phyloP scores from a whole-genome alignment of 2,797 vertebrate species.

The Chaetodon trifasciatus region DNA sequence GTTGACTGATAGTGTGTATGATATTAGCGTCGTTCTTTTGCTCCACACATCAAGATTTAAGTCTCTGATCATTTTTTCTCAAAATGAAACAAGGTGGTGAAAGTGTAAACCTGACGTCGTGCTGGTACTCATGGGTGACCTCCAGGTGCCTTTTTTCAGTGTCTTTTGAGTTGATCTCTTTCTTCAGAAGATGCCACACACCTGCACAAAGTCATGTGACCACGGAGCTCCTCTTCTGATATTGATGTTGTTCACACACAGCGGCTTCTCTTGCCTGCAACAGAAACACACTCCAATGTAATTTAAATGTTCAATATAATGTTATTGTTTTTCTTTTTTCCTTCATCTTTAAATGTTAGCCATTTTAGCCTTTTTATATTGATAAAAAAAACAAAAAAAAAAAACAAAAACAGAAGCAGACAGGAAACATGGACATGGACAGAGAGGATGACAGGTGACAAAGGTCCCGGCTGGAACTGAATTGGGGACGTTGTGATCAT shows the following conservation, averaged over 20 bases:
- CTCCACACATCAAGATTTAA: neutral
- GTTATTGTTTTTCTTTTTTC: no score
- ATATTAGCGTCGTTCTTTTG: conserved; percentile 14
- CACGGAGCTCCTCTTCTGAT: conserved; percentile 76
- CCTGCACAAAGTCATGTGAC: conserved; percentile 85
- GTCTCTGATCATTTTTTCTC: neutral
- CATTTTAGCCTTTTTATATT: neutral
- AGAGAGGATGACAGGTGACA: neutral
- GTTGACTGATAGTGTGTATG: neutral
- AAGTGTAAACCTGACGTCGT: neutral
- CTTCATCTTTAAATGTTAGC: neutral
- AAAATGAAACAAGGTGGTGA: neutral
- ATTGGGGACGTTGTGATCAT: neutral
- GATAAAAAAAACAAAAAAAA: neutral
- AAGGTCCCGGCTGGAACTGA: neutral
- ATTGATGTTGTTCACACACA: conserved; percentile 82
- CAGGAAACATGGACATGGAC: neutral
- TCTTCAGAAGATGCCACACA: conserved; percentile 69
- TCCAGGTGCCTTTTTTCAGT: neutral
- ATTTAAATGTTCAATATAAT: neutral
- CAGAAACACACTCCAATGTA: neutral
- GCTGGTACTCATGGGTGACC: no score
- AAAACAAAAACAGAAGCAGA: neutral
- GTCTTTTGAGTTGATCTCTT: conserved; percentile 6
- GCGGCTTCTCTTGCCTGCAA: conserved; percentile 69